Conservation (phyloP, 1,140 invertebrate species). For the Cydia amplana region DNA sequence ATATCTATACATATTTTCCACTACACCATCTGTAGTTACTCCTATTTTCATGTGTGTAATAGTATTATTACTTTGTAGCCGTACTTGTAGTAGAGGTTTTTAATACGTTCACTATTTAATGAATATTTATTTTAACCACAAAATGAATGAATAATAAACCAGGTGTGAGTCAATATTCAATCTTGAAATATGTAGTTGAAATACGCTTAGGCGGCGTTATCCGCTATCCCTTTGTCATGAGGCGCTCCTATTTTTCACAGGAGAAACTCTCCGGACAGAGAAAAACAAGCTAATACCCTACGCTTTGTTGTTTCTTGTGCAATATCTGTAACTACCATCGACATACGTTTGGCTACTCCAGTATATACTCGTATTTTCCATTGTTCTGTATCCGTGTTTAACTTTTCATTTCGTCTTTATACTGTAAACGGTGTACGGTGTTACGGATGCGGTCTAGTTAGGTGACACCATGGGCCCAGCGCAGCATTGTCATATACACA, state of each 20-base stretch:
- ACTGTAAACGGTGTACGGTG: too few relatives aligned
- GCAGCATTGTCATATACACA: too few relatives aligned
- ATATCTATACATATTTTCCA: too few relatives aligned
- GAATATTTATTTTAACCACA: neutral
- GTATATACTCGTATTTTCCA: neutral
- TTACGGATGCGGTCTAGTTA: too few relatives aligned
- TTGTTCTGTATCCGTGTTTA: neutral
- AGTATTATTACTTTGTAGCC: too few relatives aligned
- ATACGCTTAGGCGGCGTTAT: neutral
- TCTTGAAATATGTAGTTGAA: neutral
- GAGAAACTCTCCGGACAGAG: conserved; percentile 19
- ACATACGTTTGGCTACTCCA: conserved; percentile 11
- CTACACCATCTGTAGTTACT: too few relatives aligned
- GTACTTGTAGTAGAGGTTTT: too few relatives aligned
- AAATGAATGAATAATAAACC: neutral
- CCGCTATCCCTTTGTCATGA: conserved; percentile 5
- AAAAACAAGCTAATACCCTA: conserved; percentile 31
- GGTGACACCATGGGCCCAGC: too few relatives aligned
- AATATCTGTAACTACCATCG: conserved; percentile 30
- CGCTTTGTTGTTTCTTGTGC: conserved; percentile 28
- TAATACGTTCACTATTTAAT: too few relatives aligned
- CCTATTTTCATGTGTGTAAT: too few relatives aligned
- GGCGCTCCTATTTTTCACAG: conserved; percentile 22
- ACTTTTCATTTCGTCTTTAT: neutral
- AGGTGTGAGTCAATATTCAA: neutral